Conservation (phyloP, 37 sponge, comb jelly and placozoan species). For the Beroe ovata region DNA sequence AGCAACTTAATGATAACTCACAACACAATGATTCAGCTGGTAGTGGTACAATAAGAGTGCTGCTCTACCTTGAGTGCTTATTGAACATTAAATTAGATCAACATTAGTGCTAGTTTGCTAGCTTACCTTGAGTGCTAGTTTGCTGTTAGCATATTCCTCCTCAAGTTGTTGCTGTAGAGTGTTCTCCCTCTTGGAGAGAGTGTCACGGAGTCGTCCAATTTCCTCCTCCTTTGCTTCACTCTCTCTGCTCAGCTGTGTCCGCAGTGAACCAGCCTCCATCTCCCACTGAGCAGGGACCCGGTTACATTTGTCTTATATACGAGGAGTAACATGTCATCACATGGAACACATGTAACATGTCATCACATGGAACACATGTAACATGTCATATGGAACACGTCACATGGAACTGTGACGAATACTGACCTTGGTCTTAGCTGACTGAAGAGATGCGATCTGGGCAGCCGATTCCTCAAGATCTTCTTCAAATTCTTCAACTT, state of each 20-base stretch:
- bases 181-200: slow-evolving; percentile 72
- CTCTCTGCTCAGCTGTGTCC: slow-evolving; percentile 68
- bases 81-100: too few species aligned
- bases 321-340: too few species aligned
- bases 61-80: background rate
- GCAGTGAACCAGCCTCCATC: slow-evolving; percentile 59
- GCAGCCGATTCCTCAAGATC: slow-evolving; percentile 88
- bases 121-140: slow-evolving; percentile 81
- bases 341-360: too few species aligned
- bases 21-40: background rate
- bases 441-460: slow-evolving; percentile 65
- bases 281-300: too few species aligned
- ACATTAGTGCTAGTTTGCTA: too few species aligned
- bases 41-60: background rate
- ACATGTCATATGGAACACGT: too few species aligned
- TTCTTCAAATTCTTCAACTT: slow-evolving; percentile 90
- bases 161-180: slow-evolving; percentile 86
- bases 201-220: slow-evolving; percentile 70
- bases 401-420: too few species aligned
- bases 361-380: too few species aligned
- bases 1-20: too few species aligned
- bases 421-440: slow-evolving; percentile 58
- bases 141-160: slow-evolving; percentile 85
- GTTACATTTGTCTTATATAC: too few species aligned
- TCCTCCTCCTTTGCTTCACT: slow-evolving; percentile 93